Percentiles rank a stretch among this genome's conserved stretches.
phyloP scores from a whole-genome alignment of 2,797 vertebrate species.

The Pangasius krempfi region DNA sequence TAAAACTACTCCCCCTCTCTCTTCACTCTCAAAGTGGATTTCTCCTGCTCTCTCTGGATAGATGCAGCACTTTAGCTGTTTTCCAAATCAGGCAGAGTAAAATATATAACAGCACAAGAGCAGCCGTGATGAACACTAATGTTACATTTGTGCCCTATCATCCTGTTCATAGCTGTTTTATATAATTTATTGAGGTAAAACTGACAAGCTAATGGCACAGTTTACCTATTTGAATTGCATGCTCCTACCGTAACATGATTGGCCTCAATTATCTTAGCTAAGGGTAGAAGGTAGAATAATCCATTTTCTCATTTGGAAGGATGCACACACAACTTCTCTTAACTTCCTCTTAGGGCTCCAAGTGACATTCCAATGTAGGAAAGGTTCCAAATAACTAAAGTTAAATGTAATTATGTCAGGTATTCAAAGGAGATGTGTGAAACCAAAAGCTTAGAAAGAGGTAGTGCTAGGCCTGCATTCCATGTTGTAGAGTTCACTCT shows the following conservation, averaged over 20 bases:
- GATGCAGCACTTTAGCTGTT: background rate
- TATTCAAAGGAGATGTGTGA: background rate
- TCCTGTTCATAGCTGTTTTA: background rate
- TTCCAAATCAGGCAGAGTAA: background rate
- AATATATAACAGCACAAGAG: background rate
- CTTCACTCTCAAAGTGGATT: background rate
- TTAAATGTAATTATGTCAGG: background rate
- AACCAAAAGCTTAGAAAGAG: background rate
- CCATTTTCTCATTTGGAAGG: background rate
- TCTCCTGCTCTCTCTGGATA: background rate
- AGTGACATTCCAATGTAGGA: background rate
- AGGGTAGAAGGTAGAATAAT: background rate
- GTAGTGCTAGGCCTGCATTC: background rate
- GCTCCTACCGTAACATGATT: background rate
- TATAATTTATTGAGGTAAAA: background rate
- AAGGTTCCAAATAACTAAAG: background rate
- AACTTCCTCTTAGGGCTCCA: background rate
- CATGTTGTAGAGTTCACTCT: background rate
- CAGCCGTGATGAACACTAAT: background rate
- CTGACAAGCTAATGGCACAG: background rate
- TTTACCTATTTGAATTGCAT: background rate
- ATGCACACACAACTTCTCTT: background rate
- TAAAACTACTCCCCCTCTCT: conserved; percentile 4
- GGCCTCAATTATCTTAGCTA: background rate
- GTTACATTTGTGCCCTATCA: background rate